Percentiles rank a stretch among this genome's conserved stretches.
These are phyloP conservation scores for Pseudopipra pipra DNA, from an alignment of 2,113 vertebrate genomes.

Conservation along the genomic window DNA sequence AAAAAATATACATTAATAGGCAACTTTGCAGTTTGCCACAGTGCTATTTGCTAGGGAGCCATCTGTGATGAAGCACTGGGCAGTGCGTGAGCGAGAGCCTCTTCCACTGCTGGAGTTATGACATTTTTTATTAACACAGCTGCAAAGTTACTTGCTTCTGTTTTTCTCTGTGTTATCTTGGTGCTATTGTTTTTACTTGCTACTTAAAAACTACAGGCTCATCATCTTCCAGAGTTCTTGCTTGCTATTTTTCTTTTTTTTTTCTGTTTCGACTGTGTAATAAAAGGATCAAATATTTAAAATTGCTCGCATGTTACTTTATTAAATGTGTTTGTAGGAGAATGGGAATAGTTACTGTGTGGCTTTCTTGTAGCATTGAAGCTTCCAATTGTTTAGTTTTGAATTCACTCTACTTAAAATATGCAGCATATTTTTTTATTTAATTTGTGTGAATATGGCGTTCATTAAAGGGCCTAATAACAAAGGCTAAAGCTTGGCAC, in stretches of 20 bases:
- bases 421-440: constrained; percentile 48
- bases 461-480: constrained; percentile 69
- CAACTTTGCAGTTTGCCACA: not conserved
- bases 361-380: constrained; percentile 45
- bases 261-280: not conserved
- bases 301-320: constrained; percentile 39
- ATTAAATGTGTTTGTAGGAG: constrained; percentile 43
- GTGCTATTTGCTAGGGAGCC: not conserved
- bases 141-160: not conserved
- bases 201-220: constrained; percentile 45
- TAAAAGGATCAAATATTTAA: constrained; percentile 53
- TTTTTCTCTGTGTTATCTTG: constrained; percentile 46
- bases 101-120: not conserved
- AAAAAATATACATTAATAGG: not conserved
- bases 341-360: constrained; percentile 41
- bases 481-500: constrained; percentile 69
- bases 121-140: constrained; percentile 7
- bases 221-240: constrained; percentile 7
- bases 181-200: constrained; percentile 57
- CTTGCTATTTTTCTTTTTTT: not conserved
- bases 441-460: constrained; percentile 64
- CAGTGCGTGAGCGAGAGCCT: not conserved
- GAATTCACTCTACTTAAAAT: constrained; percentile 58
- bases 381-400: constrained; percentile 60
- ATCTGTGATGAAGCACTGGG: not conserved